Percentiles rank a stretch among this genome's conserved stretches.
Evolutionary conservation across 2,888 invertebrate species (phyloP).

Genomic region (Pyrgus malvae): DNA sequence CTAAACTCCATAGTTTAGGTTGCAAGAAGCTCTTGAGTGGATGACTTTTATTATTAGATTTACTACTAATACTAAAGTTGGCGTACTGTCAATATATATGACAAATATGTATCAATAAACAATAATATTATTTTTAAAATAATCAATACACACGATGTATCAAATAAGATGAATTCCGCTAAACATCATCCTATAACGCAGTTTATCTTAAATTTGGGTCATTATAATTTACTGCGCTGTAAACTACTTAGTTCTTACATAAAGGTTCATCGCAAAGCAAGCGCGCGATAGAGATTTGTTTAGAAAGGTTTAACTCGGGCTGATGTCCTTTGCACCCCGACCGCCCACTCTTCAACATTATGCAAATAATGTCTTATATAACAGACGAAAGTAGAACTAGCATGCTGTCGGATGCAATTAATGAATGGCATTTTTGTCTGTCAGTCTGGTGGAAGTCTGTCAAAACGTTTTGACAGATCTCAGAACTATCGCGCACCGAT

Average conservation of each 20-base stretch:
- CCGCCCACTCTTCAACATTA: constrained; percentile 31
- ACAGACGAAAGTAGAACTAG: constrained; percentile 70
- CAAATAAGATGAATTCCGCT: too few relatives aligned
- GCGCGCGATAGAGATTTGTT: constrained; percentile 22
- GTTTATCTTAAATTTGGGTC: not conserved
- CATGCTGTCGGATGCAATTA: constrained; percentile 63
- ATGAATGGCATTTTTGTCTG: constrained; percentile 62
- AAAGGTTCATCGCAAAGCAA: constrained; percentile 24
- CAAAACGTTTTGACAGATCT: constrained; percentile 55
- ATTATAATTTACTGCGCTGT: constrained; percentile 5
- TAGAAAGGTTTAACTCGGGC: constrained; percentile 24
- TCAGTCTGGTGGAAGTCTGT: constrained; percentile 49
- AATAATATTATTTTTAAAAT: too few relatives aligned
- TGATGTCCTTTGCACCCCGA: constrained; percentile 26
- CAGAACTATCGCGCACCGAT: constrained; percentile 36
- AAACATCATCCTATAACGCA: not conserved
- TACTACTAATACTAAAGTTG: too few relatives aligned
- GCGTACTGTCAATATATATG: too few relatives aligned
- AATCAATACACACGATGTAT: too few relatives aligned
- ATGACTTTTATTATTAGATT: too few relatives aligned
- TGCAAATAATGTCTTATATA: constrained; percentile 56
- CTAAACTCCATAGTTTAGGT: too few relatives aligned
- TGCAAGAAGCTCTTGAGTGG: too few relatives aligned
- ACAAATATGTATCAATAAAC: too few relatives aligned
- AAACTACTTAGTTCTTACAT: constrained; percentile 19